Percentiles rank a stretch among this genome's conserved stretches.
phyloP scores from a whole-genome alignment of 2,113 vertebrate genomes.

The Charina bottae region DNA sequence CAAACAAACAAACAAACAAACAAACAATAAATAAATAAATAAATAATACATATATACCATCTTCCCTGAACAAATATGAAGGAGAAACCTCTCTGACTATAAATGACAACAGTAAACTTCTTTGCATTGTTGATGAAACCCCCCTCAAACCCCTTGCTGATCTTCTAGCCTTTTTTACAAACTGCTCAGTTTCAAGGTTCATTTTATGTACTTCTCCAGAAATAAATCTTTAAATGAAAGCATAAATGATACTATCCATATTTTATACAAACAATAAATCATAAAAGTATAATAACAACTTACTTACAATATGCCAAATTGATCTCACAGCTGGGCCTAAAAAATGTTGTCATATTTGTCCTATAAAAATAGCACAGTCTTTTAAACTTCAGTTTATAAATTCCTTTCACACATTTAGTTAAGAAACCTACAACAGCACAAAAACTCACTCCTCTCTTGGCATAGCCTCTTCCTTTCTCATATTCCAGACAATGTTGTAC shows the following conservation, averaged over 20 bases:
- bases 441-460: neutral
- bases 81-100: neutral
- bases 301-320: neutral
- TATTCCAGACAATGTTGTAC: neutral
- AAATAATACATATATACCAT: neutral
- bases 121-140: neutral
- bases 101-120: neutral
- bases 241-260: neutral
- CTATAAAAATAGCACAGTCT: neutral
- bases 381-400: neutral
- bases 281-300: neutral
- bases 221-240: neutral
- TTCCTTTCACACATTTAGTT: neutral
- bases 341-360: neutral
- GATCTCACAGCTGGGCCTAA: neutral
- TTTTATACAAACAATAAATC: neutral
- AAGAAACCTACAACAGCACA: neutral
- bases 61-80: neutral
- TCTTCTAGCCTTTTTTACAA: neutral
- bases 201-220: neutral
- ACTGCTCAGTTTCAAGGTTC: neutral
- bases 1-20: neutral
- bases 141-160: neutral
- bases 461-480: neutral
- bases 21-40: too few species aligned